Evolutionary conservation across 2,888 invertebrate genomes (phyloP), one percentile per base, ranked within the genome.

Genomic region (Leptinotarsa peninsularis): DNA sequence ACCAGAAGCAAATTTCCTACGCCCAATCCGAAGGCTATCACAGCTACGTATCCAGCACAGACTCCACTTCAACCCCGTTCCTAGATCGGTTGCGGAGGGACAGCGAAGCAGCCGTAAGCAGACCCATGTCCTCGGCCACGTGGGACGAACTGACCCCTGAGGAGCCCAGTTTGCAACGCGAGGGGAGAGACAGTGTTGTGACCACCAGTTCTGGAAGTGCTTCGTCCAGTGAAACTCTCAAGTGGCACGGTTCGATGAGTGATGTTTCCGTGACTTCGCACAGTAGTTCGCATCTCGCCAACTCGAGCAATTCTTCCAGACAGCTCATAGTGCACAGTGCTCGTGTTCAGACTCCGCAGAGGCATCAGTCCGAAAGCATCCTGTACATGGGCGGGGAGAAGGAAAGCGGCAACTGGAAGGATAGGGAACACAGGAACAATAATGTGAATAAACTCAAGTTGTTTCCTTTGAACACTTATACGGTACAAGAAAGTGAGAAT

Each of bases 11-110:
- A 84, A 91, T 93, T 58, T 93, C 93, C 71, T 94, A 94, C 88
- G 94, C 94, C 70, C 94, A 94, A 84, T 94, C 94, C 71, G 94
- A 94, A 88, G 94, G 94, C 71, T 94, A 94, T 87, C 94, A 94
- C 86, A 94, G 94, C 86, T 94, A 94, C 87, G 94, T 94, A 43
- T 93, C 94, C 76, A 93, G 94, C 84, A 93, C 93, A 56, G 94
- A 94, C 86, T 93, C 93, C 13, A 93, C 93, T 71, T 92, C 92
- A 66, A 94, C 94, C 5, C 94, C 94, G 52, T 94, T 95, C 87
- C 88, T 94, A 81, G 94, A 95, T 87, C 91, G 94, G 89, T 90
- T 92, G 72, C 88, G 93, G 74, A 89, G 92, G 82, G 92, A 92
- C 83, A 91, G 91, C 84, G 92, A 92, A 81, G 90, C 91, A 7